These are phyloP conservation scores for Australoheros facetus DNA, from an alignment of 2,797 vertebrate genomes.

Conservation along the genomic window DNA sequence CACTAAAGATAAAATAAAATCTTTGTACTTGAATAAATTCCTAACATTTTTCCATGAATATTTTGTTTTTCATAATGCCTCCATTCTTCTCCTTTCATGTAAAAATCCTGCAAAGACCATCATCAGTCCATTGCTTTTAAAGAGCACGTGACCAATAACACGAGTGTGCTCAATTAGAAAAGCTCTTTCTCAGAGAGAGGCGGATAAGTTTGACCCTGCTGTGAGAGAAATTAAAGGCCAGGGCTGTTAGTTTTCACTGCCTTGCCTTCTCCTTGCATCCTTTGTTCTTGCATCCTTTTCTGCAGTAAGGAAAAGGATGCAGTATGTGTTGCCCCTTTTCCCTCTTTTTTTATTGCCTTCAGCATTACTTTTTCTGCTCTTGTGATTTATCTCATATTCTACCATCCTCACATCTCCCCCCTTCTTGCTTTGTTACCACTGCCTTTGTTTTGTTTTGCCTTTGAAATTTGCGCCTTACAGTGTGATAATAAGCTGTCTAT, in stretches of 20 bases:
- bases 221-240: constrained; percentile 55
- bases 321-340: not conserved
- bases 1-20: constrained; percentile 36
- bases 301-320: not conserved
- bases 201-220: constrained; percentile 50
- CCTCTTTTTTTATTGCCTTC: not conserved
- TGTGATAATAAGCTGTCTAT: constrained; percentile 58
- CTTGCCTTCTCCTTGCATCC: not conserved
- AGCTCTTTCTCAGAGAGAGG: constrained; percentile 25
- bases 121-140: constrained; percentile 36
- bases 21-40: constrained; percentile 22
- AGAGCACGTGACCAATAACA: constrained; percentile 46
- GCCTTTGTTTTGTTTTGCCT: constrained; percentile 48
- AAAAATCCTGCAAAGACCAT: constrained; percentile 36
- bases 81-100: constrained; percentile 46
- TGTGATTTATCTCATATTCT: constrained; percentile 1
- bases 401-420: constrained; percentile 1
- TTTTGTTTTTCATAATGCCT: constrained; percentile 29
- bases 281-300: constrained; percentile 7
- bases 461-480: constrained; percentile 50
- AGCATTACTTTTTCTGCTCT: not conserved
- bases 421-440: not conserved
- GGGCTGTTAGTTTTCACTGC: not conserved
- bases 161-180: constrained; percentile 36
- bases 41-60: constrained; percentile 52